These are phyloP conservation scores for Nothura maculosa DNA, from an alignment of 2,797 vertebrate species.

Conservation along the genomic window DNA sequence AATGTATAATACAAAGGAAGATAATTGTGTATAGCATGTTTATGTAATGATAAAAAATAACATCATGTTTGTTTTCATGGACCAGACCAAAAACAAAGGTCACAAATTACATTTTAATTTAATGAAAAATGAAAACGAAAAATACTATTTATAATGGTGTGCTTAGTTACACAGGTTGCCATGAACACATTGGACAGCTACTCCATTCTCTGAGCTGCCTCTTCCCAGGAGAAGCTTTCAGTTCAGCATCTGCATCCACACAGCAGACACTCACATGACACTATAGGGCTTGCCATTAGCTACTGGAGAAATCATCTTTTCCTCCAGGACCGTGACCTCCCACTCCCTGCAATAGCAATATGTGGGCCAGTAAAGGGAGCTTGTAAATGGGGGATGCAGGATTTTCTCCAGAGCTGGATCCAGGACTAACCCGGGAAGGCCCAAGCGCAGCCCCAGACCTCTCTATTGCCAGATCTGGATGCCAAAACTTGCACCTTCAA, in stretches of 20 bases:
- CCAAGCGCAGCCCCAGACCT: background rate
- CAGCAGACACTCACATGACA: background rate
- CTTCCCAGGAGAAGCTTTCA: background rate
- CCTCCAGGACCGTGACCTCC: background rate
- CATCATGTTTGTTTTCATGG: background rate
- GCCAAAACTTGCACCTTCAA: background rate
- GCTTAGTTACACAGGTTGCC: constrained; percentile 23
- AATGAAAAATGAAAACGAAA: background rate
- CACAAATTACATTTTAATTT: background rate
- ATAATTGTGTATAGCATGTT: background rate
- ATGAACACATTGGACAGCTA: background rate
- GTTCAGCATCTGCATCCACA: background rate
- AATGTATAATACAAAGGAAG: background rate
- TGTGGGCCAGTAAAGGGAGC: fast-evolving
- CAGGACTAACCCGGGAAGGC: fast-evolving
- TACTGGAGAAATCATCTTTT: background rate
- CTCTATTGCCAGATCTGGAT: background rate
- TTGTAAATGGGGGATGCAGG: background rate
- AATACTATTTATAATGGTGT: background rate
- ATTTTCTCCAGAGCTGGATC: background rate
- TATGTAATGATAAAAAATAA: background rate
- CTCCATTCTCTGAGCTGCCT: background rate
- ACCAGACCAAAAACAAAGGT: background rate
- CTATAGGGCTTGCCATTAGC: fast-evolving
- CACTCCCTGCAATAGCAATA: background rate